Base-by-base conservation (phyloP, 1,140 invertebrate genomes). In the Stegodyphus dumicola region DNA sequence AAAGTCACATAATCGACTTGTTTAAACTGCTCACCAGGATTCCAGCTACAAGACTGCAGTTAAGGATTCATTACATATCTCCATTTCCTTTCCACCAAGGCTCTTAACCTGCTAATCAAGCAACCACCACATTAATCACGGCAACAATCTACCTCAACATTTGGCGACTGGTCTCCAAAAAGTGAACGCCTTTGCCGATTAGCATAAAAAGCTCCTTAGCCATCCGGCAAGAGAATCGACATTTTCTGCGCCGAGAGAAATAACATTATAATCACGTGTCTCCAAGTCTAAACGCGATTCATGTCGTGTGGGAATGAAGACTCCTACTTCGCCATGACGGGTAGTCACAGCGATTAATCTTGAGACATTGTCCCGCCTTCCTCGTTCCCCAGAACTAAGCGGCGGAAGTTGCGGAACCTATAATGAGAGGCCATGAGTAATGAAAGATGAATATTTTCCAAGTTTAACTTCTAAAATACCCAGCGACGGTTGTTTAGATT, bases 131-230 rank as follows among this genome's bases (percentile, higher is more conserved):
- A 79, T 79, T 66, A 66, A 79, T 79, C 77, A 79, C 52, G 17
- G 11, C 51, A 56, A 70, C 65, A 65, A 79, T 79, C 77, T 70
- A 66, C 52, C 17, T 64, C 64, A 65, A 79, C 77, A 70, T 18
- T 66, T 65, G 52, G 73, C 73, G 73, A 75, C 52, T 65, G 15
- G n/a, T 51, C 9, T 60, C 51, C 33, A 66, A 77, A 74, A 76
- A 6, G 18, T 53, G 74, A 66, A 66, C 75, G 66, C 51, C 77
- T 70, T 33, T 56, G 17, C 53, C 51, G n/a, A 79, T 79, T 79
- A 79, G 77, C 77, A 79, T 79, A 79, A 79, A 79, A 79, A 79
- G 65, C 65, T 66, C 70, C 77, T 79, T 79, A 69, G 64, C 18
- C 33, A 7, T 48, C 51, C 67, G 15, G 51, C 51, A n/a, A 52